Conservation (phyloP, 1,140 invertebrate genomes). For the Meloidogyne exigua region DNA sequence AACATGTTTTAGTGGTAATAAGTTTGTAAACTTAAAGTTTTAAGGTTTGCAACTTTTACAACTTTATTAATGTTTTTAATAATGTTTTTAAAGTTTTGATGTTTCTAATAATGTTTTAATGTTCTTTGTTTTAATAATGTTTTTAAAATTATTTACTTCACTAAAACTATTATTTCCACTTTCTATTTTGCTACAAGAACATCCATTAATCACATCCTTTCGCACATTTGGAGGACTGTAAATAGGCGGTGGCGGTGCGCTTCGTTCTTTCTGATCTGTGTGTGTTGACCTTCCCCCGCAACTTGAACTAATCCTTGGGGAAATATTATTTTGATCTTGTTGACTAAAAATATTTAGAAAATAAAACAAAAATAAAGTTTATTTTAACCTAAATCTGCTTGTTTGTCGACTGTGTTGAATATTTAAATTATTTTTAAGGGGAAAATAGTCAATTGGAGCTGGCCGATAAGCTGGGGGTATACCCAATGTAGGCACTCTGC, state of each 20-base stretch:
- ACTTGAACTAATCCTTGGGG: neutral
- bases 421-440: neutral
- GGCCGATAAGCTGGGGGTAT: constrained; percentile 17
- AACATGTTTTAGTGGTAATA: neutral
- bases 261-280: neutral
- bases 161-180: neutral
- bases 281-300: neutral
- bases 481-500: neutral
- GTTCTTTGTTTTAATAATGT: neutral
- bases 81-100: no score
- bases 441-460: constrained; percentile 17
- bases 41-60: no score
- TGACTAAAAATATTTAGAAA: neutral
- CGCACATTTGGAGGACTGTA: neutral
- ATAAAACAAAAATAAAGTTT: neutral
- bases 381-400: neutral
- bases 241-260: neutral
- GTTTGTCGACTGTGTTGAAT: constrained; percentile 4
- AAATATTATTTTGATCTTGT: neutral
- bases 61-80: no score
- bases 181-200: neutral
- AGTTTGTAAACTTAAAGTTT: neutral
- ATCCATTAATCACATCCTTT: neutral
- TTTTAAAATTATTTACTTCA: neutral
- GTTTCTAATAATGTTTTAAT: no score